Percentiles rank a stretch among this genome's conserved stretches.
These are phyloP conservation scores for Melipona bicolor DNA, from an alignment of 2,888 invertebrate genomes.

Conservation along the genomic window DNA sequence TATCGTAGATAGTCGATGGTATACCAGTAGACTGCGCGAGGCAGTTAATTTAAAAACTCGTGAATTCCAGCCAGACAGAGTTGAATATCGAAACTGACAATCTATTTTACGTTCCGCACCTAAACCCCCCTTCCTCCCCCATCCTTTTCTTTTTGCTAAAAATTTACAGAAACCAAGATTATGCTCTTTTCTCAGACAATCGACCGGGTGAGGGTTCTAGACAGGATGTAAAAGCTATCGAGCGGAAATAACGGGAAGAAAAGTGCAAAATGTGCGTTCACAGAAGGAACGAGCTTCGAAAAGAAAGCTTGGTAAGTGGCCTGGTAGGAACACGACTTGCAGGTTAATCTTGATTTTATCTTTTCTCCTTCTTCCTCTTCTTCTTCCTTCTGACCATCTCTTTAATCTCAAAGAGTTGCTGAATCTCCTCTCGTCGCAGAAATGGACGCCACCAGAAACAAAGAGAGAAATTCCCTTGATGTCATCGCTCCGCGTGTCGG, in stretches of 20 bases:
- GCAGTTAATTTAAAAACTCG: constrained; percentile 11
- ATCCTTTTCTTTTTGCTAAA: neutral
- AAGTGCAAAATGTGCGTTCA: constrained; percentile 57
- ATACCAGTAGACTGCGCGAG: neutral
- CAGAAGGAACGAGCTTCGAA: constrained; percentile 26
- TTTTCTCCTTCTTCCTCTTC: constrained; percentile 52
- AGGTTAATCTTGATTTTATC: constrained; percentile 67
- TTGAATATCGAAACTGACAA: constrained; percentile 14
- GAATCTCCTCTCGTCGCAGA: constrained; percentile 15
- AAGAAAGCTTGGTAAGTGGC: constrained; percentile 56
- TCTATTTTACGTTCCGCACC: constrained; percentile 19
- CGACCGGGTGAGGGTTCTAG: constrained; percentile 35
- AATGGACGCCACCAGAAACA: constrained; percentile 39
- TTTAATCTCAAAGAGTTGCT: constrained; percentile 24
- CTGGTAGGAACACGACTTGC: constrained; percentile 60
- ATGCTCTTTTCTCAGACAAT: constrained; percentile 35
- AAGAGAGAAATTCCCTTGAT: constrained; percentile 11
- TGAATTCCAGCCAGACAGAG: neutral
- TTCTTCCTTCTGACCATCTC: constrained; percentile 25
- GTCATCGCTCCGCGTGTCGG: constrained; percentile 40
- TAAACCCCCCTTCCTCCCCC: no score
- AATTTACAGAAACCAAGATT: constrained; percentile 31
- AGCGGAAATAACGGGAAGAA: constrained; percentile 59
- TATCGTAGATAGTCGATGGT: neutral
- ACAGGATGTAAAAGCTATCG: constrained; percentile 58